Evolutionary conservation across 2,113 vertebrate species (phyloP).

Genomic region (Sinocyclocheilus grahami): DNA sequence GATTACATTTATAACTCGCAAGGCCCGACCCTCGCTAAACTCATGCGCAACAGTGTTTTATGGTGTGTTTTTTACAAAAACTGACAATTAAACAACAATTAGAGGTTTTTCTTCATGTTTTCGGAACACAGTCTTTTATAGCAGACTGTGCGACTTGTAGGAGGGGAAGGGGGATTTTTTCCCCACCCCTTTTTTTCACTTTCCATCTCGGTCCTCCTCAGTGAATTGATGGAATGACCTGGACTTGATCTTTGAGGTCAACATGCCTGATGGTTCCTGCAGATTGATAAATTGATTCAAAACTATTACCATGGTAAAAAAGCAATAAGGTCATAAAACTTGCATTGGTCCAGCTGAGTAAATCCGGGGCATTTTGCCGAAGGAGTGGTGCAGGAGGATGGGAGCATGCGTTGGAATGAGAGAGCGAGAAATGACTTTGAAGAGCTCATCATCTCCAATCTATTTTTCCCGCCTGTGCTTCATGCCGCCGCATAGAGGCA

Average conservation of each 20-base stretch:
- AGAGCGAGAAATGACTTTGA: conserved; percentile 99
- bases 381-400: conserved; percentile 78
- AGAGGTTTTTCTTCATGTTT: conserved; percentile 70
- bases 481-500: conserved; percentile 98
- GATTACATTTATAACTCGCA: conserved; percentile 21
- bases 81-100: conserved; percentile 16
- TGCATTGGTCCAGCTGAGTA: conserved; percentile 97
- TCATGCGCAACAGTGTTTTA: neutral
- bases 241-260: conserved; percentile 99
- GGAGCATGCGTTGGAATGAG: conserved; percentile 95
- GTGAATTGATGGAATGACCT: conserved; percentile 99
- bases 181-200: conserved; percentile 50
- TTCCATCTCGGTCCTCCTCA: conserved; percentile 88
- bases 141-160: conserved; percentile 57
- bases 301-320: conserved; percentile 99
- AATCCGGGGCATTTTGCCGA: conserved; percentile 93
- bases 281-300: conserved; percentile 99
- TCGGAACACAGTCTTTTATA: conserved; percentile 79
- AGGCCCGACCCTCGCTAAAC: neutral
- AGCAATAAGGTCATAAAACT: conserved; percentile 99
- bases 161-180: conserved; percentile 60
- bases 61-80: neutral
- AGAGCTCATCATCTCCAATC: conserved; percentile 99
- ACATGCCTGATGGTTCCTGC: conserved; percentile 92
- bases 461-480: conserved; percentile 96